These are phyloP conservation scores for Cataglyphis albicans DNA, from an alignment of 2,888 invertebrate genomes.

Conservation along the genomic window DNA sequence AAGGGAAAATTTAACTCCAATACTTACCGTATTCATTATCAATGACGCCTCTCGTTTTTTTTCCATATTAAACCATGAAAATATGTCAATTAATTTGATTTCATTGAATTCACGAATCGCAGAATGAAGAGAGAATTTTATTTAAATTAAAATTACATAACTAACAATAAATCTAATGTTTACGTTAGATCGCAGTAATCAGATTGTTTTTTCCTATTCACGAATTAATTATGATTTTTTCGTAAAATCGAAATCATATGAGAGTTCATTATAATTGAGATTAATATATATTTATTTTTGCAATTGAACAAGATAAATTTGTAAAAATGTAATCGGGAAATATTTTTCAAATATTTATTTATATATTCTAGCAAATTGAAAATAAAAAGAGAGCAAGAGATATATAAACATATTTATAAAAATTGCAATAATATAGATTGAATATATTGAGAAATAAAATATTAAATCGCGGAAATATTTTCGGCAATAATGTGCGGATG, in stretches of 20 bases:
- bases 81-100: background rate
- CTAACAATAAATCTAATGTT: background rate
- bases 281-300: background rate
- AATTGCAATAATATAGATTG: background rate
- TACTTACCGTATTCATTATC: background rate
- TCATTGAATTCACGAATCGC: background rate
- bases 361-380: background rate
- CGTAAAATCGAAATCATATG: background rate
- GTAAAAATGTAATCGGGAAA: background rate
- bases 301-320: background rate
- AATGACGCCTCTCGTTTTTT: background rate
- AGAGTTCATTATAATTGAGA: background rate
- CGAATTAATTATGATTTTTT: background rate
- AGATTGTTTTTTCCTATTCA: background rate
- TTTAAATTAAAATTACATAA: background rate
- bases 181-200: background rate
- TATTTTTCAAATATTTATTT: background rate
- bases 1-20: background rate
- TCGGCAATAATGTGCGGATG: constrained; percentile 18
- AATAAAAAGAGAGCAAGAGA: background rate
- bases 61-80: background rate
- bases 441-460: background rate
- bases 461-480: constrained; percentile 4
- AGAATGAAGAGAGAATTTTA: constrained; percentile 1
- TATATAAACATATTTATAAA: background rate